Percentiles rank a stretch among this genome's conserved stretches.
phyloP scores from a whole-genome alignment of 1,140 invertebrate genomes.

The Aphelinus atriplicis region DNA sequence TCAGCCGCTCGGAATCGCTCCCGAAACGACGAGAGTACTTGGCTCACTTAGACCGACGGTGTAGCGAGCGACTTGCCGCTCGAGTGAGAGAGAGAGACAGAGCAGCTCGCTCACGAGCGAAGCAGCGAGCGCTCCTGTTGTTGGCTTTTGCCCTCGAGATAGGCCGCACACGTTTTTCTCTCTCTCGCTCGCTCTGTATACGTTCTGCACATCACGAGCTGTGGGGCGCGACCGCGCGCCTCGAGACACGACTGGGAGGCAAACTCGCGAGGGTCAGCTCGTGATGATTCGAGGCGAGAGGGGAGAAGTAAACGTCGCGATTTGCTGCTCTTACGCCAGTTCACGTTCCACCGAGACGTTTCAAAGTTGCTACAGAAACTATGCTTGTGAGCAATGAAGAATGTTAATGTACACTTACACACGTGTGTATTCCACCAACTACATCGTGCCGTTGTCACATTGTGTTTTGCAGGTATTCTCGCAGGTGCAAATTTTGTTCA shows the following conservation, averaged over 20 bases:
- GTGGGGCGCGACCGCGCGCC: too few relatives aligned
- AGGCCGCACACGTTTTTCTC: neutral
- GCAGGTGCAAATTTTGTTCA: constrained; percentile 74
- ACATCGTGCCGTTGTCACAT: constrained; percentile 4
- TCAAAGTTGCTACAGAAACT: too few relatives aligned
- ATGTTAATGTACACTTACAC: too few relatives aligned
- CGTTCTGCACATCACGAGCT: too few relatives aligned
- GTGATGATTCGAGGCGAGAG: too few relatives aligned
- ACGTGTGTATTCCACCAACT: neutral
- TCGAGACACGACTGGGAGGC: too few relatives aligned
- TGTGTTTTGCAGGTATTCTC: constrained; percentile 68
- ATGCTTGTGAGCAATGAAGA: too few relatives aligned
- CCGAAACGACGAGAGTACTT: constrained; percentile 35
- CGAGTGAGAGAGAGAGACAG: neutral
- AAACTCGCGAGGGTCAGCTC: too few relatives aligned
- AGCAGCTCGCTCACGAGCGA: too few relatives aligned
- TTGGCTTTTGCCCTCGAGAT: neutral
- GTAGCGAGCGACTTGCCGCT: neutral
- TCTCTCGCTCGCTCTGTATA: neutral
- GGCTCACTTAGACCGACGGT: constrained; percentile 26
- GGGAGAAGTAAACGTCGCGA: too few relatives aligned
- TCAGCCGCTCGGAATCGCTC: constrained; percentile 42
- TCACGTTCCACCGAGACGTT: too few relatives aligned
- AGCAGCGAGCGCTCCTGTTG: neutral
- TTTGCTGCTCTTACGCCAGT: too few relatives aligned